These are phyloP conservation scores for Drosophila pseudotakahashii DNA, from an alignment of 2,888 invertebrate species.

Conservation along the genomic window DNA sequence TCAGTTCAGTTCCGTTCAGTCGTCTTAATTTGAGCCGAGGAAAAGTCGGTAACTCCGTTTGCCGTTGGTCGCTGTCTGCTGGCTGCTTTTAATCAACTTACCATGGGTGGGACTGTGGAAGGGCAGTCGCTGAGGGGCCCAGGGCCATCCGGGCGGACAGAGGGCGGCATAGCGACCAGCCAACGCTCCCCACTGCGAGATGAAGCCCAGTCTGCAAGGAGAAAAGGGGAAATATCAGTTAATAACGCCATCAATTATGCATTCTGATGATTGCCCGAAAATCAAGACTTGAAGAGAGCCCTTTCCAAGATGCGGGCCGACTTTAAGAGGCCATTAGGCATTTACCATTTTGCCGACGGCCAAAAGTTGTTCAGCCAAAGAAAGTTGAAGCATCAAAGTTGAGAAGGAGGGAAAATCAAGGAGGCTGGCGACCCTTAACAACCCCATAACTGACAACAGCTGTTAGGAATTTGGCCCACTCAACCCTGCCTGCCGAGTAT, in stretches of 20 bases:
- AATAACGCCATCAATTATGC: conserved; percentile 56
- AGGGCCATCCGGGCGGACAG: conserved; percentile 88
- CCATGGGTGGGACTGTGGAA: conserved; percentile 89
- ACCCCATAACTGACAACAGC: conserved; percentile 74
- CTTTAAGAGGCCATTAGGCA: conserved; percentile 47
- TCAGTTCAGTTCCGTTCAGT: conserved; percentile 20
- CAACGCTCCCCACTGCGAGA: conserved; percentile 92
- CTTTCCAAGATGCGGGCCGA: conserved; percentile 20
- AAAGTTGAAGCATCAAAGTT: conserved; percentile 48
- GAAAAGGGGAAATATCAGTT: conserved; percentile 40
- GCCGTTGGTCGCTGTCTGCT: background rate
- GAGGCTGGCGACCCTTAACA: conserved; percentile 66
- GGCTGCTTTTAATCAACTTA: conserved; percentile 82
- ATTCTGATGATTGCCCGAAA: conserved; percentile 49
- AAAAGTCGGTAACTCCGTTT: conserved; percentile 19
- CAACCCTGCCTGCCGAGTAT: conserved; percentile 23
- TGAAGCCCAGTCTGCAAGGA: conserved; percentile 90
- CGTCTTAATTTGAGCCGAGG: conserved; percentile 12
- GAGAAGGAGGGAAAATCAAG: conserved; percentile 27
- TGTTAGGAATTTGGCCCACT: conserved; percentile 66
- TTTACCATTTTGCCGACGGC: conserved; percentile 59
- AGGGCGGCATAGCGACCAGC: conserved; percentile 90
- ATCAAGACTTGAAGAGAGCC: conserved; percentile 23
- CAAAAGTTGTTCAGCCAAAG: conserved; percentile 38
- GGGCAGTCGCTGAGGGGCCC: conserved; percentile 85